These are phyloP conservation scores for Apantesis nais DNA, from an alignment of 2,888 invertebrate species.

Conservation along the genomic window DNA sequence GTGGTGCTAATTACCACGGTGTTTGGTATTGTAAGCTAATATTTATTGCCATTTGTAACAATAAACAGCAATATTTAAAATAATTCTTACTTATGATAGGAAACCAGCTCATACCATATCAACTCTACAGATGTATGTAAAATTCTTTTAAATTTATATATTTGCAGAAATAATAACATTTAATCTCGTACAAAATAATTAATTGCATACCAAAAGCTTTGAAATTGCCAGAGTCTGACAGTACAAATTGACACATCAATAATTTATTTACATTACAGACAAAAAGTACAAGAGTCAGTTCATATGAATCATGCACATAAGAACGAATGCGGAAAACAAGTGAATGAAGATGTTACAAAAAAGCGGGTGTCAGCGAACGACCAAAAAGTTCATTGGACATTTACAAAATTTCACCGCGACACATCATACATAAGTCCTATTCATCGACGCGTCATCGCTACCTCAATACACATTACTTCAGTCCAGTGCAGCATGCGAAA, in stretches of 20 bases:
- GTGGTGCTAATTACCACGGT: neutral
- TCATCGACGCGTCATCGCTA: slow-evolving; percentile 54
- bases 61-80: neutral
- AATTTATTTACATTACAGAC: slow-evolving; percentile 40
- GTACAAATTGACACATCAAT: slow-evolving; percentile 41
- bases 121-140: neutral
- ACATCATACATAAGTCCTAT: slow-evolving; percentile 36
- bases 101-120: neutral
- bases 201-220: slow-evolving; percentile 28
- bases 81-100: neutral
- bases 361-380: slow-evolving; percentile 57
- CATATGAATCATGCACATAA: slow-evolving; percentile 50
- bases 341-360: slow-evolving; percentile 57
- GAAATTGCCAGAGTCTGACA: slow-evolving; percentile 30
- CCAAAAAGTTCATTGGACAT: slow-evolving; percentile 63
- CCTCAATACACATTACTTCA: slow-evolving; percentile 51
- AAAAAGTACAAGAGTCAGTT: slow-evolving; percentile 43
- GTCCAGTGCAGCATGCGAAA: slow-evolving; percentile 50
- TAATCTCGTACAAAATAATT: neutral
- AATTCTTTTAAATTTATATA: neutral
- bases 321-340: slow-evolving; percentile 54
- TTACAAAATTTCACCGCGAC: slow-evolving; percentile 46
- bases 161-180: neutral
- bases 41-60: neutral
- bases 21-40: neutral